Evolutionary conservation across 2,113 vertebrate genomes (phyloP).

Genomic region (Oriolus oriolus): DNA sequence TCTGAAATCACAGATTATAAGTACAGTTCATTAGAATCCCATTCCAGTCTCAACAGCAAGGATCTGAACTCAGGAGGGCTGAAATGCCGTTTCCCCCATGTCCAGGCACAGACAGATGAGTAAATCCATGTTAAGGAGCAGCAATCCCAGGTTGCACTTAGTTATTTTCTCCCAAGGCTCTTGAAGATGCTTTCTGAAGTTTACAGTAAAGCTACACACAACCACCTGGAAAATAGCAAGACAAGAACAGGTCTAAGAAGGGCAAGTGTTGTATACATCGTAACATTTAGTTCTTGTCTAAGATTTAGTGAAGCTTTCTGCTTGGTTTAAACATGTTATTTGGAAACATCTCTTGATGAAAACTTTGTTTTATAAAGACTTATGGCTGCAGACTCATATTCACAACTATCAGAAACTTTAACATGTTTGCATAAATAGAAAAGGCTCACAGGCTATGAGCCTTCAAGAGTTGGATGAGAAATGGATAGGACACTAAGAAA

Average conservation of each 20-base stretch:
- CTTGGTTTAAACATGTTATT: background rate
- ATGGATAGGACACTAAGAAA: background rate
- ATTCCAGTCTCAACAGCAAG: background rate
- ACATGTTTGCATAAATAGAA: background rate
- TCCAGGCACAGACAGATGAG: background rate
- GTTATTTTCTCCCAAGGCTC: background rate
- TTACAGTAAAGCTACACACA: background rate
- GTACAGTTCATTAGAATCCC: background rate
- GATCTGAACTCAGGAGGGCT: background rate
- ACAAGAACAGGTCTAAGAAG: background rate
- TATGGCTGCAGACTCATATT: background rate
- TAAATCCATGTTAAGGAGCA: fast-evolving
- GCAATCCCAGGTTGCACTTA: background rate
- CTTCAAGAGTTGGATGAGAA: background rate
- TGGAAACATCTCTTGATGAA: background rate
- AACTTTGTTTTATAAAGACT: background rate
- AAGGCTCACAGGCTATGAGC: background rate
- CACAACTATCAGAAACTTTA: background rate
- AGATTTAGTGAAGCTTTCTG: background rate
- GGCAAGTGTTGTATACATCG: background rate
- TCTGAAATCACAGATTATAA: background rate
- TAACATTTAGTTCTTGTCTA: background rate
- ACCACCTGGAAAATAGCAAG: background rate
- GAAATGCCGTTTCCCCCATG: fast-evolving
- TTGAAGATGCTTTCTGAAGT: background rate